Conservation (phyloP, 92 coral and sea anemone species). For the Actinostola sp. region DNA sequence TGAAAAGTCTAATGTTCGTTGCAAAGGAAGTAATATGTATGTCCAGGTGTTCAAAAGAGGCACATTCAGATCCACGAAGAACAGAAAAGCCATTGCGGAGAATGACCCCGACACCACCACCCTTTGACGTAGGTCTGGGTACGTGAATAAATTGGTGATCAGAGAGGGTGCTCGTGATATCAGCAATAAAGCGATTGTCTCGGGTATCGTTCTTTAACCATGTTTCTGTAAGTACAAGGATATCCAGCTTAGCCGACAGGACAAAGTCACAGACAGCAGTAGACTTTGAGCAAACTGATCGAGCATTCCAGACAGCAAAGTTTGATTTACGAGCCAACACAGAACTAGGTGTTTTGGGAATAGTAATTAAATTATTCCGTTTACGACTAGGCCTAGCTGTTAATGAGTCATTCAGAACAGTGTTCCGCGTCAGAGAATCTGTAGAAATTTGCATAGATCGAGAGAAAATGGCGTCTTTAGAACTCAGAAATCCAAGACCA, state of each 20-base stretch:
- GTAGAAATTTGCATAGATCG: no score
- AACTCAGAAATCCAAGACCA: no score
- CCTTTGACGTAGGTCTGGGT: constrained; percentile 40
- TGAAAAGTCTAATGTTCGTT: constrained; percentile 10
- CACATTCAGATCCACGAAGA: no score
- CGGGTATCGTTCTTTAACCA: constrained; percentile 23
- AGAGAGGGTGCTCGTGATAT: constrained; percentile 44
- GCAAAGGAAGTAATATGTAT: background rate
- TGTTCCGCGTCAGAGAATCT: no score
- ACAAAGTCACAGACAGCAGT: constrained; percentile 48
- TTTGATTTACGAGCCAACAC: no score
- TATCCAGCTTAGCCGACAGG: constrained; percentile 27
- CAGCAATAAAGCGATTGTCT: constrained; percentile 30
- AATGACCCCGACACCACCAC: constrained; percentile 42
- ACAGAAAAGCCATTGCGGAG: no score
- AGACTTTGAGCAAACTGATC: constrained; percentile 37
- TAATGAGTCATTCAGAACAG: no score
- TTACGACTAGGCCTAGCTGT: no score
- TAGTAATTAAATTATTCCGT: no score
- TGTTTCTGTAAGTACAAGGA: constrained; percentile 49
- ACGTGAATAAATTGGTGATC: constrained; percentile 46
- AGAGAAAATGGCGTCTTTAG: no score
- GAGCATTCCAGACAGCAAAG: constrained; percentile 36
- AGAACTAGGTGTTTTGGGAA: no score
- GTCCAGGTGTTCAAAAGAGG: constrained; percentile 7